Base-by-base conservation (phyloP, 1,140 invertebrate species). In the Apis dorsata region DNA sequence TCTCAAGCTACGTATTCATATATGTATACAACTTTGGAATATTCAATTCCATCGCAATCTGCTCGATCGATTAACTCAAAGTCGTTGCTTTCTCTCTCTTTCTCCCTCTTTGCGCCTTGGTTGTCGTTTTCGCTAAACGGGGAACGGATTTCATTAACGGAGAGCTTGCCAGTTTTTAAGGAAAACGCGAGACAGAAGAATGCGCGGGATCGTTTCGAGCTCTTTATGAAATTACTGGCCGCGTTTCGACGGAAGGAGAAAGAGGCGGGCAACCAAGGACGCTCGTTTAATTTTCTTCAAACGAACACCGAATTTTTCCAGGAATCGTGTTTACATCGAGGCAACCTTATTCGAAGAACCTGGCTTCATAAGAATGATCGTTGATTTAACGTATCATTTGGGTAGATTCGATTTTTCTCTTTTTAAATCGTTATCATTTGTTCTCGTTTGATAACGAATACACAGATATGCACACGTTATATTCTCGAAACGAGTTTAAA, bases 91-190 rank as follows among this genome's bases (percentile, higher is more conserved):
- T 34, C 82, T 81, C 79, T 78, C 74, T 78, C 63, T 85, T 78
- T 79, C 49, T 34, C 71, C 12, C 34, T 44, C 9, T 19, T 4
- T 65, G 15, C 19, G 9, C 9, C 53, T 13, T 13, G 51, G 2
- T 34, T 13, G 28, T 24, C 24, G 15, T 19, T 63, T 24, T 75
- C 49, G 19, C 13, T 66, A 66, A 51, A 60, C 65, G 34, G n/a
- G 34, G 62, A 60, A 73, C 81, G 77, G 77, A 86, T 87, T 87
- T 87, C 86, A 84, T 87, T 81, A 87, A 69, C 77, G 85, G 0
- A 66, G 59, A 86, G 77, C 76, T 21, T 21, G 12, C 24, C 17
- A 2, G 62, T 57, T 34, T 63, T 81, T 34, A 51, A 60, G 49
- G 79, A 85, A 85, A 85, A 77, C 83, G 75, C 66, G 57, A 70